Base-by-base conservation (phyloP, 2,797 vertebrate genomes). In the Myoxocephalus aenaeus region DNA sequence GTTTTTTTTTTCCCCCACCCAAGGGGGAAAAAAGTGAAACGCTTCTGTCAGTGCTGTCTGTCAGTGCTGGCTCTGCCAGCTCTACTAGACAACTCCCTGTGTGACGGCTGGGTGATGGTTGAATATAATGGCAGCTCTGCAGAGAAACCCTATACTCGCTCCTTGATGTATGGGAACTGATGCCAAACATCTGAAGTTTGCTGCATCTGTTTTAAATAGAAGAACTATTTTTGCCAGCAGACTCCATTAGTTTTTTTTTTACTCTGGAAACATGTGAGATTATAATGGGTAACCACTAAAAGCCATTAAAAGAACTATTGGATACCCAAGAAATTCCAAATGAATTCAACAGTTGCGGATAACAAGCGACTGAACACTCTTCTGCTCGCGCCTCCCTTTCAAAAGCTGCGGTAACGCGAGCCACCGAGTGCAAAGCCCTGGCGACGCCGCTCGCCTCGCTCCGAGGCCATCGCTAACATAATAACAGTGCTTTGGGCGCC, bases 131-230 rank as follows among this genome's bases (percentile, higher is more conserved):
- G 83, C 72, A 56, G 77, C 72, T 64, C 78, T 80, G 76, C 64
- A 65, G 73, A 73, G 51, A 70, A 85, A 78, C 46, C 54, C 20
- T 70, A 72, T 50, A 64, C 71, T 53, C 18, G 11, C 50, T 53
- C 69, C 81, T 85, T 82, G 78, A 80, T 76, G 63, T 63, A 65
- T 64, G 50, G 42, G 22, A 61, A 13, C 22, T 46, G 51, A 61
- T 82, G 84, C 68, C 81, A 83, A 75, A 75, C 81, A 73, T 77
- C 59, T 79, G 75, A 84, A 73, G 63, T 68, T 64, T 64, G 40
- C 75, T 46, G 46, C 86, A 87, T 90, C 82, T 91, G 90, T 86
- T 90, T 89, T 51, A 71, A 63, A 90, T 87, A 57, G 29, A 80
- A 42, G 1, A 57, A 56, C 29, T 61, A 42, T 75, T 79, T 81